Evolutionary conservation across 1,140 invertebrate genomes (phyloP).

Genomic region (Diploscapter pachys): DNA sequence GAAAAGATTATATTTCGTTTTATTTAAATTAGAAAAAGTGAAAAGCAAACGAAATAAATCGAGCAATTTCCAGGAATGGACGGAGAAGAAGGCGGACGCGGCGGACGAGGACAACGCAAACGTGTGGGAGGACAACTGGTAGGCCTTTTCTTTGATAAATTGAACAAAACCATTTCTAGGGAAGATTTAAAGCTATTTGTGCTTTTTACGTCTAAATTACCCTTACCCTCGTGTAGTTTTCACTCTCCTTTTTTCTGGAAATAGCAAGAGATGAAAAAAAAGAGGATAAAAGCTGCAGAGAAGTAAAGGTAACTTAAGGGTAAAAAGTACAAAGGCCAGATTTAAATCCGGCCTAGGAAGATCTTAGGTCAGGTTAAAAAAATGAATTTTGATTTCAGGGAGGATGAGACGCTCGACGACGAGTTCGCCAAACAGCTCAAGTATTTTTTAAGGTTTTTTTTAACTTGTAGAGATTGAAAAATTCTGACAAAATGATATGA

Average conservation of each 20-base stretch:
- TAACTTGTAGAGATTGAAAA: not conserved
- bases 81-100: slow-evolving; percentile 69
- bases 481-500: not conserved
- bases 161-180: no score
- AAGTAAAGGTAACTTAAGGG: no score
- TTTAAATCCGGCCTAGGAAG: no score
- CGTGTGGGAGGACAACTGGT: slow-evolving; percentile 97
- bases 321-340: no score
- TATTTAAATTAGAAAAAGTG: not conserved
- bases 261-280: no score
- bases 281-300: no score
- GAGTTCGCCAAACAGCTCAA: slow-evolving; percentile 87
- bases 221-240: no score
- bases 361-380: no score
- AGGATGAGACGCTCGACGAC: slow-evolving; percentile 96
- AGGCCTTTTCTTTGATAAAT: no score
- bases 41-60: not conserved
- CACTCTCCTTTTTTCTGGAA: no score
- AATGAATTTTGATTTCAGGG: slow-evolving; percentile 62
- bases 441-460: slow-evolving; percentile 10
- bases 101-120: slow-evolving; percentile 89
- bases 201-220: no score
- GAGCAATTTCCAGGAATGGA: slow-evolving; percentile 71
- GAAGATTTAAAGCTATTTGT: no score
- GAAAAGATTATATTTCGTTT: not conserved